These are phyloP conservation scores for Dendrocincla fuliginosa DNA, from an alignment of 2,797 vertebrate species.

Conservation along the genomic window DNA sequence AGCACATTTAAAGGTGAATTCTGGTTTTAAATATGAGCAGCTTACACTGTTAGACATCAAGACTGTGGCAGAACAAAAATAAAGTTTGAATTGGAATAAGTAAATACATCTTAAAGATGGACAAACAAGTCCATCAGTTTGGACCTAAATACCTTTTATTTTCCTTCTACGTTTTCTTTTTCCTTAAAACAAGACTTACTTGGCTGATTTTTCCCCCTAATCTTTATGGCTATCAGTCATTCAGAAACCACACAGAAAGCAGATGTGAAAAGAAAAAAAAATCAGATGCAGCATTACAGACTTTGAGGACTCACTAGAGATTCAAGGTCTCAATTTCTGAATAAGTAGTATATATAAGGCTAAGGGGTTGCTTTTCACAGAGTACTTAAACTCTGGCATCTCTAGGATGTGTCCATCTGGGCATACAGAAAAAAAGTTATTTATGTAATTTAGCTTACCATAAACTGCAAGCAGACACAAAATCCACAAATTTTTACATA, in stretches of 20 bases:
- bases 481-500: neutral
- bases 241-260: neutral
- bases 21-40: constrained; percentile 18
- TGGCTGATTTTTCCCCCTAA: neutral
- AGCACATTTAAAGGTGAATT: constrained; percentile 62
- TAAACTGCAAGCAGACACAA: neutral
- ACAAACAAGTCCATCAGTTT: neutral
- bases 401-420: neutral
- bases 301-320: neutral
- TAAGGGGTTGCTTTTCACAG: neutral
- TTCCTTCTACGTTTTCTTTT: neutral
- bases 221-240: neutral
- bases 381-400: neutral
- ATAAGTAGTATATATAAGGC: neutral
- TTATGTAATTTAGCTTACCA: neutral
- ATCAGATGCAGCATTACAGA: neutral
- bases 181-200: neutral
- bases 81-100: neutral
- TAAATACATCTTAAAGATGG: neutral
- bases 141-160: neutral
- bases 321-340: neutral
- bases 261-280: neutral
- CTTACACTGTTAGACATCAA: neutral
- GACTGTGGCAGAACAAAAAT: neutral
- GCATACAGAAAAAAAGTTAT: neutral